A percentile compares a stretch with the other conserved stretches of the same genome.
Conservation (phyloP, 2,797 vertebrate species). For the Catostomus latipinnis region DNA sequence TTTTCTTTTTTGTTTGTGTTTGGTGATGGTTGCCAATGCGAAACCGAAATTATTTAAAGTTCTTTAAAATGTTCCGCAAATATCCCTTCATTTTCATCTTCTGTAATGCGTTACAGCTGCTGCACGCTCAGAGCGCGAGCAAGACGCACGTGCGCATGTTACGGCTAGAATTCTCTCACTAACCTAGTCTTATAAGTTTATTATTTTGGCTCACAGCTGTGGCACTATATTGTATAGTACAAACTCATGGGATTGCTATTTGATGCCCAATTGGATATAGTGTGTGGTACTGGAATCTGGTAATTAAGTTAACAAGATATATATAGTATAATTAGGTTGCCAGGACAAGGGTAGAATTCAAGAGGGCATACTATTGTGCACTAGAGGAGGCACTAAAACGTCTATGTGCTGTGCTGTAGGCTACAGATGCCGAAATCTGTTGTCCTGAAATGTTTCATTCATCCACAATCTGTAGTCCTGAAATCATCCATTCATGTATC, state of each 20-base stretch:
- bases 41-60: neutral
- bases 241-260: neutral
- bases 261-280: neutral
- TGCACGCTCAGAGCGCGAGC: neutral
- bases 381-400: neutral
- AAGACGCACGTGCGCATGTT: conserved; percentile 21
- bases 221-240: neutral
- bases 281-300: conserved; percentile 11
- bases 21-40: neutral
- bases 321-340: conserved; percentile 11
- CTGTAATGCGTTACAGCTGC: conserved; percentile 19
- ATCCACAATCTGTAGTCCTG: too few relatives aligned
- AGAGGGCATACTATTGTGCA: neutral
- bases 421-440: neutral
- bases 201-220: conserved; percentile 6
- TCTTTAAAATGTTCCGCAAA: neutral
- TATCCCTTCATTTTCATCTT: conserved; percentile 1
- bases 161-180: neutral
- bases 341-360: neutral
- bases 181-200: neutral
- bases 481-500: neutral
- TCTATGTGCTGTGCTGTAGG: neutral
- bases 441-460: too few relatives aligned
- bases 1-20: neutral
- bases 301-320: neutral